Evolutionary conservation across 1,140 invertebrate genomes (phyloP).

Genomic region (Ceratina australensis): DNA sequence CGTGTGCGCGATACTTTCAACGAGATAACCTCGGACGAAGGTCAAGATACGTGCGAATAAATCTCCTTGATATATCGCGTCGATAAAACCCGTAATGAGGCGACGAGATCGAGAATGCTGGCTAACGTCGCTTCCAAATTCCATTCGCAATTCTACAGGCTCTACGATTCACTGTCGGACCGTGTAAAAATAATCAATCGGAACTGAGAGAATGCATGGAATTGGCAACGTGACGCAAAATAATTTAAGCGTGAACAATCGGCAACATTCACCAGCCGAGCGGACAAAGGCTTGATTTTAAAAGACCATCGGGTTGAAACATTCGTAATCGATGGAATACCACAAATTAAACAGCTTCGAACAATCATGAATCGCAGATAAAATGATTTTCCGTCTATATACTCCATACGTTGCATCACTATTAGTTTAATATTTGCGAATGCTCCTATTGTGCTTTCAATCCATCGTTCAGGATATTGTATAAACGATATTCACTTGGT

Average conservation of each 20-base stretch:
- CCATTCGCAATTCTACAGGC: too few species aligned
- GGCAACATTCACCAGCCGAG: neutral
- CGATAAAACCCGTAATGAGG: conserved; percentile 48
- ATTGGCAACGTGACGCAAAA: neutral
- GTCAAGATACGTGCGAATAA: conserved; percentile 44
- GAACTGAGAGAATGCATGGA: neutral
- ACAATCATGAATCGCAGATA: conserved; percentile 16
- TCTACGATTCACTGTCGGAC: too few species aligned
- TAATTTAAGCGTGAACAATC: neutral
- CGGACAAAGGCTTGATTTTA: conserved; percentile 3
- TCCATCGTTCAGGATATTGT: neutral
- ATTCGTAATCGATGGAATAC: conserved; percentile 6
- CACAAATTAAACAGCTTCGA: conserved; percentile 54
- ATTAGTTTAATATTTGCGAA: conserved; percentile 23
- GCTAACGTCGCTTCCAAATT: too few species aligned
- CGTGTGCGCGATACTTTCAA: conserved; percentile 4
- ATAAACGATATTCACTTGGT: neutral
- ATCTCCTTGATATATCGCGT: conserved; percentile 16
- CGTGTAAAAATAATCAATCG: too few species aligned
- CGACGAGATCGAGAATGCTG: conserved; percentile 45
- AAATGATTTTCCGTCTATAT: conserved; percentile 38
- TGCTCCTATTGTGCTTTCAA: neutral
- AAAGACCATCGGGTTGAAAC: neutral
- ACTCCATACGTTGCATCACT: neutral
- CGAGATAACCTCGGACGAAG: conserved; percentile 20